Base-by-base conservation (phyloP, 2,888 invertebrate species). In the Heterodera filipjevi region DNA sequence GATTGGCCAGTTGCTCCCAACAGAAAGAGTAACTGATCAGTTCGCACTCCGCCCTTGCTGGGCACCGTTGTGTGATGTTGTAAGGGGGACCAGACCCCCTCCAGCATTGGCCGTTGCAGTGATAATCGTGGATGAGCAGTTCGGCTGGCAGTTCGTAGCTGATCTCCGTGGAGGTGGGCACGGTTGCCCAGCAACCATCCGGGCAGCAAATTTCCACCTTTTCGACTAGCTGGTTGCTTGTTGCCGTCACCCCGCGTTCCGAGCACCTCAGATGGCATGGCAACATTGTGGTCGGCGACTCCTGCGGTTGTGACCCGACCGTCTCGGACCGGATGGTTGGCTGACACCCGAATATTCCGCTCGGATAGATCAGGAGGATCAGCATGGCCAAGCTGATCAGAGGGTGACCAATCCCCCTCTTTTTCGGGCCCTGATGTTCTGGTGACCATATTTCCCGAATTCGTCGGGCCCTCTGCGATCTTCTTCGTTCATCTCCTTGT, bases 71-170 rank as follows among this genome's bases (percentile, higher is more conserved):
- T 12, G 44, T n/a, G 32, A 71, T 32, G 49, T n/a, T 49, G 49
- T 30, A 33, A n/a, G 12, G n/a, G 44, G 3, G 44, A n/a, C 8
- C n/a, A n/a, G 30, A 12, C 44, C 44, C 49, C 32, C n/a, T 30
- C 71, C 71, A 71, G 32, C 44, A 71, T 12, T 71, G 49, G n/a
- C 71, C 49, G n/a, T 71, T n/a, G 71, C 71, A 71, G 49, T 27
- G 44, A 33, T 71, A 71, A 14, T 8, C 71, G 2, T 71, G 71
- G 44, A 71, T 27, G 27, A 71, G 32, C 12, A 30, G 12, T 5
- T 71, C 71, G 12, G 44, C 44, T 14, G 71, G 71, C 12, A 71
- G 8, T 32, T 71, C 71, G 49, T 71, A 71, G 32, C n/a, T 30
- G n/a, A n/a, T n/a, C n/a, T n/a, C n/a, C n/a, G n/a, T n/a, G n/a